A percentile compares a stretch with the other conserved stretches of the same genome.
phyloP scores from a whole-genome alignment of 2,113 vertebrate species.

The Marmota flaviventris region DNA sequence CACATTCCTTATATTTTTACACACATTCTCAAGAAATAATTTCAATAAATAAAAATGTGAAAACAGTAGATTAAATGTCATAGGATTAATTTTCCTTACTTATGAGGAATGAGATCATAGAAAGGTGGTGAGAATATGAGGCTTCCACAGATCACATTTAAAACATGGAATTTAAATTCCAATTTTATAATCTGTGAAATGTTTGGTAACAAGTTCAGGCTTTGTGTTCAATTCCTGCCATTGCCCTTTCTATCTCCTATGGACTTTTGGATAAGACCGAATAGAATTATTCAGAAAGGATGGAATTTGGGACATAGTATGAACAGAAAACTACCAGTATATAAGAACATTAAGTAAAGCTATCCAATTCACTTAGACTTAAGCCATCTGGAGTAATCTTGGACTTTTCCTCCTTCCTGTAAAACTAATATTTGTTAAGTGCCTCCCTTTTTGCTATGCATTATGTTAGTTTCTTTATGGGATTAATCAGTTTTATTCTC shows the following conservation, averaged over 20 bases:
- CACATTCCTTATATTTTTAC: background rate
- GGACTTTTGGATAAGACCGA: background rate
- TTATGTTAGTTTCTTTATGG: background rate
- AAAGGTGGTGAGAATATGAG: background rate
- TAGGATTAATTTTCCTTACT: background rate
- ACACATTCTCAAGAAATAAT: background rate
- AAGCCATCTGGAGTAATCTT: background rate
- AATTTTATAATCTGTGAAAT: background rate
- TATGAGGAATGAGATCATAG: background rate
- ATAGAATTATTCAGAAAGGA: background rate
- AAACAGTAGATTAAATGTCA: slow-evolving; percentile 38
- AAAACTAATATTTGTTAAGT: background rate
- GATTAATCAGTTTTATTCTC: background rate
- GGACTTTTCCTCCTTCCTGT: no score
- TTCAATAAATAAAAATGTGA: background rate
- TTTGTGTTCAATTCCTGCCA: background rate
- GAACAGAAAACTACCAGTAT: background rate
- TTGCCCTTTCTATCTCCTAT: fast-evolving
- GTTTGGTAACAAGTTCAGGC: background rate
- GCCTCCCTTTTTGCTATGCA: no score
- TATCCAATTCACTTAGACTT: no score
- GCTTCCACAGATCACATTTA: background rate
- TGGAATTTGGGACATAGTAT: fast-evolving
- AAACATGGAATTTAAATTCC: background rate
- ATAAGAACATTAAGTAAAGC: background rate